Evolutionary conservation across 2,797 vertebrate species (phyloP), one percentile per base, ranked within the genome.

Genomic region (Nothura maculosa): DNA sequence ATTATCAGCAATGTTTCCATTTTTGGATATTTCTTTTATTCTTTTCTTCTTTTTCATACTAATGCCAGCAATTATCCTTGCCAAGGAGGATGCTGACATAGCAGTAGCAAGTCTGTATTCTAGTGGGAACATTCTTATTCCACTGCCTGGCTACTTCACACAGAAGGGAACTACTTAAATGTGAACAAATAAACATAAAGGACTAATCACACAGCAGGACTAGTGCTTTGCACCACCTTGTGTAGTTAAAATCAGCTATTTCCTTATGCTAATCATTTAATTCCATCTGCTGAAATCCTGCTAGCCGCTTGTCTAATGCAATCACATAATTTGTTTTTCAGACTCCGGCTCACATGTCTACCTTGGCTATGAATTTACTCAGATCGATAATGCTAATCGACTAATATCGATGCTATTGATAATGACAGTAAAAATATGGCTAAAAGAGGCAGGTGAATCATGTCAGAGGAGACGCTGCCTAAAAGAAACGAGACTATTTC

Each of bases 221-320:
- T 87, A 72, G 43, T 64, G 72, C 82, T 93, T 95, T 93, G 55
- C 66, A 66, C 67, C 80, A 92, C 72, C 88, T 81, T 87, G 25
- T 90, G 81, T 81, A 85, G 89, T 94, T 96, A 95, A 90, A 95
- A 91, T 40, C 60, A 20, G n/a, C 48, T 90, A 61, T 93, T 96
- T 94, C 36, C 3, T 91, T 94, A 66, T 92, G 93, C 21, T 94
- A 77, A 91, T 83, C 16, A 55, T 92, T 96, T 91, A 94, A 95
- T 95, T 93, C 95, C 96, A 96, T 96, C 95, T 97, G 96, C 77
- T 93, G 82, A 96, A 93, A 93, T 83, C 57, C 48, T 10, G 7
- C 45, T 64, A 95, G 63, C 72, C 78, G 85, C 79, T 93, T 50
- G 60, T 72, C 75, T 93, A 93, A 85, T 14, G 4, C n/a, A 77